A percentile compares a stretch with the other conserved stretches of the same genome.
phyloP scores from a whole-genome alignment of 2,797 vertebrate species.

The Coregonus sp. region DNA sequence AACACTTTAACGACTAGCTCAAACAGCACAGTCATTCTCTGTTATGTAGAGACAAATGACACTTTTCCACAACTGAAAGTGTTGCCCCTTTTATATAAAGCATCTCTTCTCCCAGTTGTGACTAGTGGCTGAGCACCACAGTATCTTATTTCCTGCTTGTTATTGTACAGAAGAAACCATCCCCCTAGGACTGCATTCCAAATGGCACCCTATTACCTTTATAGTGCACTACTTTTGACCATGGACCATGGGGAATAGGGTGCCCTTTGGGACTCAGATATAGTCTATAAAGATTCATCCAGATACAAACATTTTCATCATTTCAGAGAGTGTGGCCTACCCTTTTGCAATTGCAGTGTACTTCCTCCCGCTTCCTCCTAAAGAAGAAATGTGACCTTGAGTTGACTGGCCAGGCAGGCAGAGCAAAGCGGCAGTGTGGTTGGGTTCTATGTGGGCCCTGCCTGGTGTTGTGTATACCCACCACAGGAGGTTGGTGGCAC shows the following conservation, averaged over 20 bases:
- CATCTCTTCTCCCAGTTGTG: constrained; percentile 31
- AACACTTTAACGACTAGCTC: constrained; percentile 23
- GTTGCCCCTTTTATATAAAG: constrained; percentile 42
- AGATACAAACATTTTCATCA: constrained; percentile 53
- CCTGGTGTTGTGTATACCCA: constrained; percentile 14
- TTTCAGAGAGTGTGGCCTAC: constrained; percentile 18
- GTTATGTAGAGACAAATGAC: constrained; percentile 37
- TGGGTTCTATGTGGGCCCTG: constrained; percentile 25
- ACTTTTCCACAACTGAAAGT: constrained; percentile 45
- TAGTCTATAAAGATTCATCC: constrained; percentile 51
- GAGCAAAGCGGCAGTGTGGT: background rate
- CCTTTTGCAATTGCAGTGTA: background rate
- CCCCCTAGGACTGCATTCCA: constrained; percentile 18
- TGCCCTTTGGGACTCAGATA: background rate
- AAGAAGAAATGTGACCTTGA: constrained; percentile 51
- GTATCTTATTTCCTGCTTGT: constrained; percentile 56
- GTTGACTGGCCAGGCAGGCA: constrained; percentile 18
- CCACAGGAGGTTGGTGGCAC: too few relatives aligned
- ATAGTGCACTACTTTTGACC: too few relatives aligned
- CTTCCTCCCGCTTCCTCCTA: constrained; percentile 39
- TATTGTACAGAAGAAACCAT: constrained; percentile 51
- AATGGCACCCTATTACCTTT: too few relatives aligned
- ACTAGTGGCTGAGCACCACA: constrained; percentile 28
- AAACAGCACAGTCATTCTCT: constrained; percentile 43
- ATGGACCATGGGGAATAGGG: too few relatives aligned